phyloP scores from a whole-genome alignment of 2,113 vertebrate genomes.

The Silurus asotus region DNA sequence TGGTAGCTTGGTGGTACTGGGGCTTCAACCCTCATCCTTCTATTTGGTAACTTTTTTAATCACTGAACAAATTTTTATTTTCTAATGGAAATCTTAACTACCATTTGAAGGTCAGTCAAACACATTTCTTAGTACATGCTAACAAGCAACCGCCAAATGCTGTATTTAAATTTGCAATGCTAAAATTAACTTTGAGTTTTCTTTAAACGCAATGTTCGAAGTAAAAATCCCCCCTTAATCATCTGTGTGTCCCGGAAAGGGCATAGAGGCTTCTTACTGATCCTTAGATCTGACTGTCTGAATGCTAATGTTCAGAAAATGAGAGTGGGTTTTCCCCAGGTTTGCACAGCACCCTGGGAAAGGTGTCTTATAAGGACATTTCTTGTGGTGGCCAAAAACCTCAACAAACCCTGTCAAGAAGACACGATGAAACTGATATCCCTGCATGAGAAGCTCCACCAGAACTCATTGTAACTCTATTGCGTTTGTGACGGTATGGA shows the following conservation, averaged over 20 bases:
- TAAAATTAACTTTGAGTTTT: not conserved
- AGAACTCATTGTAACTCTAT: not conserved
- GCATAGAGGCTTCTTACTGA: constrained; percentile 62
- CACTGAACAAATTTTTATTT: not conserved
- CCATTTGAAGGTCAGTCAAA: not conserved
- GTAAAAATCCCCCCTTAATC: constrained; percentile 39
- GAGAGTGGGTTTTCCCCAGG: constrained; percentile 1
- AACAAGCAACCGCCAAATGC: not conserved
- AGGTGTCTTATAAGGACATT: not conserved
- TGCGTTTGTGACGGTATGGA: too few relatives aligned
- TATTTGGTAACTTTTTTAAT: not conserved
- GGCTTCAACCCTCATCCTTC: not conserved
- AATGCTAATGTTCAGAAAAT: constrained; percentile 56
- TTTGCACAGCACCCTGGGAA: not conserved
- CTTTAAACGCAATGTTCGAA: constrained; percentile 37
- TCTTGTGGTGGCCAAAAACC: not conserved
- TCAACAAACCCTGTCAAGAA: not conserved
- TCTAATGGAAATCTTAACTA: not conserved
- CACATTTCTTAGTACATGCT: not conserved
- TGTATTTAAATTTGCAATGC: not conserved
- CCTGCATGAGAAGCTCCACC: not conserved
- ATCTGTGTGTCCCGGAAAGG: constrained; percentile 60
- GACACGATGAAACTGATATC: not conserved
- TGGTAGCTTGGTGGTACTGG: not conserved
- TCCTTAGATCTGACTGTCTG: constrained; percentile 39